Percentiles rank a stretch among this genome's conserved stretches.
These are phyloP conservation scores for Rhyacophila brunnea DNA, from an alignment of 1,140 invertebrate species.

Conservation along the genomic window DNA sequence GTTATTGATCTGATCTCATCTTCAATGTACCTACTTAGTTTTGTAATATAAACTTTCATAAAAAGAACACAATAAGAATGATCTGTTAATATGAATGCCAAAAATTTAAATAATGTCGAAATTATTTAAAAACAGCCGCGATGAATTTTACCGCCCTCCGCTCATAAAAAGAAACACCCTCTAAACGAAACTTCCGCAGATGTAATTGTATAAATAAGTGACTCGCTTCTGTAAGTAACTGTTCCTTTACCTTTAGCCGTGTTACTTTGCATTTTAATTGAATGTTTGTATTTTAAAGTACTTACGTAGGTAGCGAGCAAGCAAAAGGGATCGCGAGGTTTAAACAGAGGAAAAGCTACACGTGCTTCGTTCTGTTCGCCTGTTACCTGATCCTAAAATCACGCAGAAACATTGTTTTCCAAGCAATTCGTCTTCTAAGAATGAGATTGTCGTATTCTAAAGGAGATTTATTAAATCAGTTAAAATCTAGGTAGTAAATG, in stretches of 20 bases:
- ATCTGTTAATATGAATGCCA: too few species aligned
- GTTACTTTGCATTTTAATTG: slow-evolving; percentile 38
- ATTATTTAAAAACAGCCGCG: too few species aligned
- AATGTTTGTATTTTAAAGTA: slow-evolving; percentile 36
- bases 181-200: slow-evolving; percentile 5
- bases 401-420: not conserved
- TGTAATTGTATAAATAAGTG: slow-evolving; percentile 36
- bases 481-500: not conserved
- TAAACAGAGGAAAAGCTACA: slow-evolving; percentile 25
- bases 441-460: not conserved
- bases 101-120: too few species aligned
- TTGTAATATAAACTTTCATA: too few species aligned
- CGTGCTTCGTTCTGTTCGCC: slow-evolving; percentile 21
- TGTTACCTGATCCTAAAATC: not conserved
- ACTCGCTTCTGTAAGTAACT: slow-evolving; percentile 20
- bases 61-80: too few species aligned
- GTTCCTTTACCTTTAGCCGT: slow-evolving; percentile 34
- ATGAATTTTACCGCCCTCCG: too few species aligned
- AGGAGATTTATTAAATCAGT: not conserved
- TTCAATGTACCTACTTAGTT: too few species aligned
- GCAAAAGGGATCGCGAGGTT: slow-evolving; percentile 17
- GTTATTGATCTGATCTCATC: too few species aligned
- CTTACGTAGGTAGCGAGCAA: slow-evolving; percentile 17
- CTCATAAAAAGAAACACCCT: not conserved
- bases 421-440: not conserved